Percentiles rank a stretch among this genome's conserved stretches.
Evolutionary conservation across 2,888 invertebrate species (phyloP).

Genomic region (Lordiphosa fenestrarum): DNA sequence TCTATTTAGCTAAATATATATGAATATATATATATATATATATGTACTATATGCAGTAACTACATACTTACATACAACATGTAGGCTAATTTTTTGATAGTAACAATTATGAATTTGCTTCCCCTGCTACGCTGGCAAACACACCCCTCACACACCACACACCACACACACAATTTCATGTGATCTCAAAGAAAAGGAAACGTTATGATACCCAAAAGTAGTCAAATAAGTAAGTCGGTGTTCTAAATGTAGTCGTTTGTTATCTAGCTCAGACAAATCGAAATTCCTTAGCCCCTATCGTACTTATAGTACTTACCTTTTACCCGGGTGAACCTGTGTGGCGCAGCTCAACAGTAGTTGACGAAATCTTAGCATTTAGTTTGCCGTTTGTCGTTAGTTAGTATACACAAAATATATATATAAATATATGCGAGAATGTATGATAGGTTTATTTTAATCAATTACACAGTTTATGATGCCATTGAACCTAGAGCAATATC

Average conservation of each 20-base stretch:
- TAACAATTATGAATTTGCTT: conserved; percentile 22
- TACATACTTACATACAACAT: conserved; percentile 19
- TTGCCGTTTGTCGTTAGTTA: conserved; percentile 10
- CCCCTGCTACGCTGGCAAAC: conserved; percentile 31
- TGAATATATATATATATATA: conserved; percentile 1
- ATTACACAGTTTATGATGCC: background rate
- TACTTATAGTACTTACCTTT: background rate
- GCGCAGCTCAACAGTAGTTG: conserved; percentile 2
- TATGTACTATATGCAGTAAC: conserved; percentile 39
- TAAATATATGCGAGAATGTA: background rate
- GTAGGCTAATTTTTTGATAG: conserved; percentile 18
- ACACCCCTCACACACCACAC: background rate
- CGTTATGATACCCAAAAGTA: conserved; percentile 10
- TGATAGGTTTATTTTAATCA: background rate
- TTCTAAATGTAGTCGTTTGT: conserved; percentile 32
- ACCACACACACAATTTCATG: conserved; percentile 18
- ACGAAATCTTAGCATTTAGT: conserved; percentile 8
- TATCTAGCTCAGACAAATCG: conserved; percentile 43
- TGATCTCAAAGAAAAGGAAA: conserved; percentile 28
- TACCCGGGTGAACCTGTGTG: background rate
- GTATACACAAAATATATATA: background rate
- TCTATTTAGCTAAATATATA: conserved; percentile 49
- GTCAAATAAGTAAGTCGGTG: conserved; percentile 27
- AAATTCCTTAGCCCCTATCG: conserved; percentile 13
- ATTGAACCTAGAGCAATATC: conserved; percentile 4